Base-by-base conservation (phyloP, 2,797 vertebrate genomes). In the Martes flavigula region DNA sequence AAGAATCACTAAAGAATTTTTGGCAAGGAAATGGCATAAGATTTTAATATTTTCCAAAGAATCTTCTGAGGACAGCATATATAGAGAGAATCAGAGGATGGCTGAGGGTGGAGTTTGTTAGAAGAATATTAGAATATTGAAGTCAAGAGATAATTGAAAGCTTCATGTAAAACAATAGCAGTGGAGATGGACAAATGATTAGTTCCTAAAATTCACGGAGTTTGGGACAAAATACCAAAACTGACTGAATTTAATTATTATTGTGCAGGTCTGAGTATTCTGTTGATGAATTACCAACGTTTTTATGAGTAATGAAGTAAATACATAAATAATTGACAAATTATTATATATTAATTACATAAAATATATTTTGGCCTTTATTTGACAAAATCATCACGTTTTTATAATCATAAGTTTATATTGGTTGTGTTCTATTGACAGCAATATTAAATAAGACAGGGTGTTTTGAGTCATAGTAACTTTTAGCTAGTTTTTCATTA, bases 71-170 rank as follows among this genome's bases (percentile, higher is more conserved):
- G 9, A 77, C 75, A 3, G 6, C 4, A 62, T 40, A 94, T 18
- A 75, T 4, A 86, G 4, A 73, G 4, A 56, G n/a, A 92, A 92
- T 51, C 51, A 51, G 25, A 91, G 32, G 23, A 38, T 87, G 12
- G 21, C 17, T 83, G 43, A 87, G 0, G 7, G 13, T 66, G 30
- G 54, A 78, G 27, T 3, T 15, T 84, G 4, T 70, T 54, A 77
- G 54, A 85, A 94, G 10, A 85, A 35, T 38, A 83, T 48, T 51
- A 86, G 92, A 87, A 96, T 77, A 70, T 25, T 90, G 60, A 83
- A 68, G 11, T 64, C 83, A 51, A 82, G 27, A 77, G 30, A 38
- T 78, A 43, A n/a, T 70, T n/a, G 4, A 54, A 46, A 32, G 20
- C 89, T 79, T 86, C 6, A 54, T 87, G 25, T 87, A 83, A 90